Conservation (phyloP, 2,797 vertebrate species). For the Propithecus deckenii region DNA sequence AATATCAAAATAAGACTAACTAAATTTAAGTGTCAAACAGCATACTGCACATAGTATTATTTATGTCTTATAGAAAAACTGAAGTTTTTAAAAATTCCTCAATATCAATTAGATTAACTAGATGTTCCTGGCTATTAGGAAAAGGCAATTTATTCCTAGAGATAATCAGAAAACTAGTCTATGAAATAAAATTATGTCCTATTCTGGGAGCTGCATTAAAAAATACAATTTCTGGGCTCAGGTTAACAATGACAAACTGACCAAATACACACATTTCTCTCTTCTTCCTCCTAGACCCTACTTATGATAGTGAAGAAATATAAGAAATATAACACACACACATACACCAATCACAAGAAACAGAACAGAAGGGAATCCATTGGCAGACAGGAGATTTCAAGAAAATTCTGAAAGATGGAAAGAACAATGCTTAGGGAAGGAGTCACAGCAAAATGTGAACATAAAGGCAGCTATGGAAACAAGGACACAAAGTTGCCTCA, state of each 20-base stretch:
- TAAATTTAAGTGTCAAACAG: constrained; percentile 34
- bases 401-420: not conserved
- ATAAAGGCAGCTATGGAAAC: not conserved
- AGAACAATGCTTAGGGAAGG: not conserved
- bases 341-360: not conserved
- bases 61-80: not conserved
- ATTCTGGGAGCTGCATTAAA: not conserved
- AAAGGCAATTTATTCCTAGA: constrained; percentile 39
- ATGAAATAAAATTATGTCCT: constrained; percentile 38
- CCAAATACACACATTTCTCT: not conserved
- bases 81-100: not conserved
- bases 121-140: not conserved
- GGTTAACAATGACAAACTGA: constrained; percentile 24
- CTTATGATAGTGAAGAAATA: not conserved
- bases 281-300: not conserved
- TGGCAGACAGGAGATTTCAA: not conserved
- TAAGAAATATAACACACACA: not conserved
- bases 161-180: constrained; percentile 39
- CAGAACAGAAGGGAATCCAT: not conserved
- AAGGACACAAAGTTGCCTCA: not conserved
- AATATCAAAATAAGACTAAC: constrained; percentile 54
- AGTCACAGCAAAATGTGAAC: not conserved
- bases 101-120: constrained; percentile 40
- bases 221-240: constrained; percentile 27
- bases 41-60: not conserved